Percentiles rank a stretch among this genome's conserved stretches.
Conservation (phyloP, 2,888 invertebrate species). For the Scrobipalpa atriplicella region DNA sequence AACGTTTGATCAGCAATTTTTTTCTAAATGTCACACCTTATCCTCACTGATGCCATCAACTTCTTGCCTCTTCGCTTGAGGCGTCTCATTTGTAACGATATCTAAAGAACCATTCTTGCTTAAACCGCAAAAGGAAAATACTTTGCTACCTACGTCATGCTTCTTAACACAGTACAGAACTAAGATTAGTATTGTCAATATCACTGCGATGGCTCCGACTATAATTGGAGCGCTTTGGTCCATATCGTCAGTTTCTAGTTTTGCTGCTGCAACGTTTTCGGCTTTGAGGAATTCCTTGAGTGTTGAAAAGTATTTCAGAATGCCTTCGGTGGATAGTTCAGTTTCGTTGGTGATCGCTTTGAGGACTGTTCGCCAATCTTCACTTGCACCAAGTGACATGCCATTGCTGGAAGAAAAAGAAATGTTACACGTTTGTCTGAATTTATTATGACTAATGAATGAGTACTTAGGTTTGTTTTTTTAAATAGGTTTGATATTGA, state of each 20-base stretch:
- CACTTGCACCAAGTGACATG: conserved; percentile 73
- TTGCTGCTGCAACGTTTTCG: conserved; percentile 57
- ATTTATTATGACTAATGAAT: too few species aligned
- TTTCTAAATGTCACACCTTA: conserved; percentile 59
- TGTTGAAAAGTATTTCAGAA: conserved; percentile 66
- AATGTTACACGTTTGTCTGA: not conserved
- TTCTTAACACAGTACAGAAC: conserved; percentile 71
- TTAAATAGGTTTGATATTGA: too few species aligned
- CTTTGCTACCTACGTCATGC: conserved; percentile 55
- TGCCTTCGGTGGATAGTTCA: conserved; percentile 68
- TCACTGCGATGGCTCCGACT: conserved; percentile 63
- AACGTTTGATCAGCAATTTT: too few species aligned
- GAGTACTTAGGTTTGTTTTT: too few species aligned
- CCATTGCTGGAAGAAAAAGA: conserved; percentile 60
- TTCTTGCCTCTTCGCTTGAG: conserved; percentile 59
- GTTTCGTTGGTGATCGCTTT: conserved; percentile 69
- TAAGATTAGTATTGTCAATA: conserved; percentile 64
- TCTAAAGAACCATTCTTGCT: conserved; percentile 75
- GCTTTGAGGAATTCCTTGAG: conserved; percentile 57
- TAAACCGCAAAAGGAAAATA: conserved; percentile 66
- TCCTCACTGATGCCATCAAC: conserved; percentile 68
- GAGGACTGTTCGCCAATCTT: conserved; percentile 72
- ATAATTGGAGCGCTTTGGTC: conserved; percentile 69
- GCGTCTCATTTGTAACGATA: conserved; percentile 66
- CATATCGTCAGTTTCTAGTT: conserved; percentile 55